A percentile compares a stretch with the other conserved stretches of the same genome.
Evolutionary conservation across 1,140 invertebrate species (phyloP).

Genomic region (Sarcophaga bullata): DNA sequence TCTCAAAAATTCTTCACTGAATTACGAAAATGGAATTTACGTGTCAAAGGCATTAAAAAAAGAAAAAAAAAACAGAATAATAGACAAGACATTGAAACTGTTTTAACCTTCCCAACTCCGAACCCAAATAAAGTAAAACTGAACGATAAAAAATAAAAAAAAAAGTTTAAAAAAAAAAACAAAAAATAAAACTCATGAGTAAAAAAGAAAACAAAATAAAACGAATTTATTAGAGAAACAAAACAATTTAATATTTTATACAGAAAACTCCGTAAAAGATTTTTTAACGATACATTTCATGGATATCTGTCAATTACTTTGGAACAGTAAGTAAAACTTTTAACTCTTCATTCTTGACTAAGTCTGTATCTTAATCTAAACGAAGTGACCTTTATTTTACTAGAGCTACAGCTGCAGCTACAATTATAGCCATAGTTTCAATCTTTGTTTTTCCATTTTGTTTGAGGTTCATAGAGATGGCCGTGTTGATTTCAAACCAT

Average conservation of each 20-base stretch:
- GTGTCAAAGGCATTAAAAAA: not conserved
- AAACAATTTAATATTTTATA: no score
- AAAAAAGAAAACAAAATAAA: no score
- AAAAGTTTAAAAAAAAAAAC: not conserved
- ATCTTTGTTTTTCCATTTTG: no score
- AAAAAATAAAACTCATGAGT: not conserved
- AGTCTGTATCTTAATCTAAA: not conserved
- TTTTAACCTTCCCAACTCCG: not conserved
- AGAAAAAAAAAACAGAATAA: no score
- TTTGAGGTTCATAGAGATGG: not conserved
- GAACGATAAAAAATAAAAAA: not conserved
- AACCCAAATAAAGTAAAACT: not conserved
- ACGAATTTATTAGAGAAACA: no score
- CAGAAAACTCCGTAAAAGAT: no score
- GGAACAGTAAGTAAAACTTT: not conserved
- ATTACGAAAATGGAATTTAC: constrained; percentile 6
- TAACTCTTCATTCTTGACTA: not conserved
- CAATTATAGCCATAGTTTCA: no score
- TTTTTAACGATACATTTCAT: no score
- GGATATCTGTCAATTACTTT: no score
- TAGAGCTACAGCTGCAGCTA: no score
- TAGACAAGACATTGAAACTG: not conserved
- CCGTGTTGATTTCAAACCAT: not conserved
- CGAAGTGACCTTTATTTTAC: not conserved
- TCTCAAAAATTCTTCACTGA: not conserved